phyloP scores from a whole-genome alignment of 2,797 vertebrate genomes.

The Spatula clypeata region DNA sequence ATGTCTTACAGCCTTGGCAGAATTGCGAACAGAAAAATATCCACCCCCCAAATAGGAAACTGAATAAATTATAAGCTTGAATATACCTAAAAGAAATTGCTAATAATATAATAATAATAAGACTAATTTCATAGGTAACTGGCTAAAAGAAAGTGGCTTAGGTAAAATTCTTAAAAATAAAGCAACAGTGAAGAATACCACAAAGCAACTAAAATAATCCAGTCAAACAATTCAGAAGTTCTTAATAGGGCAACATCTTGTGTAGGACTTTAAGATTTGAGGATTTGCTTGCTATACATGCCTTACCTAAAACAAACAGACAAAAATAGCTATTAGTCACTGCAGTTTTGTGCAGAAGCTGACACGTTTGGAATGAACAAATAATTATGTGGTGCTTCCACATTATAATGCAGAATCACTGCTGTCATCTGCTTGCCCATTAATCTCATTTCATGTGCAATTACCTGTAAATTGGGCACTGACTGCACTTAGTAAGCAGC shows the following conservation, averaged over 20 bases:
- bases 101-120: neutral
- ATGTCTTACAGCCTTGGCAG: neutral
- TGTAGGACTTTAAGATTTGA: neutral
- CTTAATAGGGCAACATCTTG: neutral
- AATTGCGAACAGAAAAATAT: neutral
- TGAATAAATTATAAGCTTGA: neutral
- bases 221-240: neutral
- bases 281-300: neutral
- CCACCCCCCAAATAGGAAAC: neutral
- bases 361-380: neutral
- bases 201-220: neutral
- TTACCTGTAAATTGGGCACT: neutral
- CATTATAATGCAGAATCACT: neutral
- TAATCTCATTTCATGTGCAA: neutral
- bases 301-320: neutral
- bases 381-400: neutral
- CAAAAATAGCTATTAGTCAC: neutral
- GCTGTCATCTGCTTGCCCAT: neutral
- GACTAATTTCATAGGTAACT: neutral
- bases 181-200: neutral
- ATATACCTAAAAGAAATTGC: neutral
- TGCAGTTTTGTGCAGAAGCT: neutral
- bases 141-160: neutral
- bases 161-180: constrained; percentile 8
- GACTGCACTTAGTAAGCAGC: neutral